phyloP scores from a whole-genome alignment of 2,797 vertebrate genomes.

The Notolabrus celidotus region DNA sequence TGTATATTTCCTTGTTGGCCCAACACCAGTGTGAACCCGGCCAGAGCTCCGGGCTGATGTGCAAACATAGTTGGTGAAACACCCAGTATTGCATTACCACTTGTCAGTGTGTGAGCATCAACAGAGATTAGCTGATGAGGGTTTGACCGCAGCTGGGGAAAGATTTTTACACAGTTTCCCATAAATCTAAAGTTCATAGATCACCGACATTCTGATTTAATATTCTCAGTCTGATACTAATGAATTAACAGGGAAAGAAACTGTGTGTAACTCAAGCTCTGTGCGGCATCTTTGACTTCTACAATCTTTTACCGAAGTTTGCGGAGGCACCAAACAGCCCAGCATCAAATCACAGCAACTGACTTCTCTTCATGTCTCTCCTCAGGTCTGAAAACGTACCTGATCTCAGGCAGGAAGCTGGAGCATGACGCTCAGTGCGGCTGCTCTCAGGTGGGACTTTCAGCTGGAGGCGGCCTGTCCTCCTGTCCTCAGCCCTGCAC shows the following conservation, averaged over 20 bases:
- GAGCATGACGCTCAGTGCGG: conserved; percentile 87
- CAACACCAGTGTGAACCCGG: conserved; percentile 64
- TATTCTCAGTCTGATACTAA: no score
- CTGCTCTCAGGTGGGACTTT: conserved; percentile 86
- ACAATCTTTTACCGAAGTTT: not conserved
- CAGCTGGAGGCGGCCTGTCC: conserved; percentile 69
- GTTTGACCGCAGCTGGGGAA: conserved; percentile 5
- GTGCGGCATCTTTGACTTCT: not conserved
- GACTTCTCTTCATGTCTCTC: conserved; percentile 12
- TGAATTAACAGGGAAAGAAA: no score
- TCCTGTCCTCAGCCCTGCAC: conserved; percentile 77
- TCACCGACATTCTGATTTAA: no score
- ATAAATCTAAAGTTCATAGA: not conserved
- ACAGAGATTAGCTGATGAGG: not conserved
- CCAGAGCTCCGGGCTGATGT: conserved; percentile 51
- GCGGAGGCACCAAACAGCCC: not conserved
- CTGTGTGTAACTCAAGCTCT: not conserved
- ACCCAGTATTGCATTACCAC: conserved; percentile 56
- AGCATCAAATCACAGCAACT: not conserved
- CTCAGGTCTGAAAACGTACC: conserved; percentile 94
- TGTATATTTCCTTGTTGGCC: conserved; percentile 77
- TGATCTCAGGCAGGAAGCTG: conserved; percentile 93
- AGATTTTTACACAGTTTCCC: not conserved
- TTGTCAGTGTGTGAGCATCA: conserved; percentile 31
- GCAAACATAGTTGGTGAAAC: conserved; percentile 71